Evolutionary conservation across 2,113 vertebrate species (phyloP).

Genomic region (Struthio camelus): DNA sequence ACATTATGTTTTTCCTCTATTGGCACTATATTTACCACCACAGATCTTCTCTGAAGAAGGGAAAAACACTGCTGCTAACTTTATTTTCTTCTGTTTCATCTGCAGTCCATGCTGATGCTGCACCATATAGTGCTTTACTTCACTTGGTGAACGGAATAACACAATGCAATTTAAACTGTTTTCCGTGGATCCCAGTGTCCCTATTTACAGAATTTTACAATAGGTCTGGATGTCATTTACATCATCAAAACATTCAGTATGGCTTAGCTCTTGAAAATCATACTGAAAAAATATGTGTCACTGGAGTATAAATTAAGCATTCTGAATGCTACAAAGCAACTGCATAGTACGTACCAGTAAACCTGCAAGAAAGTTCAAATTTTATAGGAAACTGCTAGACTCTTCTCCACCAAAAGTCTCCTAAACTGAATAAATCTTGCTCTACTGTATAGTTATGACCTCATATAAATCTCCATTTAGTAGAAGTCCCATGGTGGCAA

Average conservation of each 20-base stretch:
- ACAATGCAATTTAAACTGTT: slow-evolving; percentile 25
- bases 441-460: fast-evolving
- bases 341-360: not conserved
- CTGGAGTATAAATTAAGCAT: slow-evolving; percentile 6
- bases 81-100: not conserved
- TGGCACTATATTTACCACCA: not conserved
- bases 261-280: not conserved
- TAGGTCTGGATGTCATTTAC: not conserved
- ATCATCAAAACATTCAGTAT: slow-evolving; percentile 25
- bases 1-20: not conserved
- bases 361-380: not conserved
- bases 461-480: not conserved
- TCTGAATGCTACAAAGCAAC: not conserved
- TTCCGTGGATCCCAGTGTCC: not conserved
- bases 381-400: not conserved
- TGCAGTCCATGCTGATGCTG: not conserved
- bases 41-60: not conserved
- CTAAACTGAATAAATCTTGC: not conserved
- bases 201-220: slow-evolving; percentile 5
- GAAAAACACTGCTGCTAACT: not conserved
- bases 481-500: not conserved
- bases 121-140: not conserved
- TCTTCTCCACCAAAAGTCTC: not conserved
- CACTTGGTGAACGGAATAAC: not conserved
- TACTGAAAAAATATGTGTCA: not conserved